Evolutionary conservation across 1,140 invertebrate species (phyloP).

Genomic region (Epicauta chinensis): DNA sequence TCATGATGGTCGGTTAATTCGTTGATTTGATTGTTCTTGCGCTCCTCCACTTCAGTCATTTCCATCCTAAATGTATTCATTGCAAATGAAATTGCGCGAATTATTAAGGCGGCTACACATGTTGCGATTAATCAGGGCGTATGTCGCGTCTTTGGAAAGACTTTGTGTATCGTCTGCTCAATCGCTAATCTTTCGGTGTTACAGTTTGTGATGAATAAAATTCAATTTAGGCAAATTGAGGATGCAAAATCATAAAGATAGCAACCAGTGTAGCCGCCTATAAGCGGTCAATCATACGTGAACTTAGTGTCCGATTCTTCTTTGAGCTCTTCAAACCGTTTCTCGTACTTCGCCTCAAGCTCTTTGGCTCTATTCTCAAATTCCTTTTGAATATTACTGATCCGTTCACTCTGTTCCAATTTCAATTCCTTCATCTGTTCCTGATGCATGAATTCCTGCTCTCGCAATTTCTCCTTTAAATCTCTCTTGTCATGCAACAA

Average conservation of each 20-base stretch:
- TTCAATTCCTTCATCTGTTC: conserved; percentile 58
- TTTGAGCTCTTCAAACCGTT: conserved; percentile 65
- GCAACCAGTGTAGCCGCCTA: too few relatives aligned
- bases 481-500: conserved; percentile 72
- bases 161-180: too few relatives aligned
- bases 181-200: too few relatives aligned
- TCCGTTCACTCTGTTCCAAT: conserved; percentile 51
- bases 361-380: conserved; percentile 72
- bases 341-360: conserved; percentile 74
- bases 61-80: conserved; percentile 53
- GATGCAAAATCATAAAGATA: too few relatives aligned
- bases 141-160: too few relatives aligned
- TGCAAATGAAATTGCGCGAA: not conserved
- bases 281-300: conserved; percentile 34
- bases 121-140: too few relatives aligned
- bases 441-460: conserved; percentile 62
- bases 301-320: conserved; percentile 69
- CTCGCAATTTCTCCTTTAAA: conserved; percentile 65
- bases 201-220: too few relatives aligned
- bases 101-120: too few relatives aligned
- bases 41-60: conserved; percentile 80
- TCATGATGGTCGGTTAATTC: too few relatives aligned
- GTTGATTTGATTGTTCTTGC: conserved; percentile 60
- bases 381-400: conserved; percentile 58
- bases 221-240: too few relatives aligned